These are phyloP conservation scores for Coptotermes formosanus DNA, from an alignment of 1,140 invertebrate species.

Conservation along the genomic window DNA sequence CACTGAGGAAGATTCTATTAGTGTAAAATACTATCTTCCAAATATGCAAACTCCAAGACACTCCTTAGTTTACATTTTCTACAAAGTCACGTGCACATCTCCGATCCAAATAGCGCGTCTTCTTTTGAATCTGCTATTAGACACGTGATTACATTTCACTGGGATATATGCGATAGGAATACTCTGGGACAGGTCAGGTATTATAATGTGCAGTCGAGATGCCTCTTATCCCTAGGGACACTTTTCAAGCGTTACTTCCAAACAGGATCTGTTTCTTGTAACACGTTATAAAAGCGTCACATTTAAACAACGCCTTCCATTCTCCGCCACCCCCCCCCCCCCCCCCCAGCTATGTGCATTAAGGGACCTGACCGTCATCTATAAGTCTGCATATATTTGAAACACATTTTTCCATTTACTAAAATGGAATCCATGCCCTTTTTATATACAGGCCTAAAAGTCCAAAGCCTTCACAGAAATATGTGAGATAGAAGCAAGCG, in stretches of 20 bases:
- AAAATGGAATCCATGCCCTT: neutral
- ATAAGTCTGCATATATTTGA: slow-evolving; percentile 4
- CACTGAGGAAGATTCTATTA: too few species aligned
- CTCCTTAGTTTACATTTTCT: too few species aligned
- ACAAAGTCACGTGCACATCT: too few species aligned
- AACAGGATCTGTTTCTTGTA: neutral
- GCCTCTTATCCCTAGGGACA: neutral
- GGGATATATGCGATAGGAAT: neutral
- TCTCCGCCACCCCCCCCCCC: too few species aligned
- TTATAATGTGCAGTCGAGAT: neutral
- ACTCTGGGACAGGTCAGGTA: neutral
- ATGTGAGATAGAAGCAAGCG: neutral
- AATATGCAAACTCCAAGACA: too few species aligned
- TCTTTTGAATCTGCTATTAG: too few species aligned
- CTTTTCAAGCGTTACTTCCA: neutral
- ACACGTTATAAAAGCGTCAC: neutral
- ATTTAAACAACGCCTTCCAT: neutral
- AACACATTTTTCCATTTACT: slow-evolving; percentile 19
- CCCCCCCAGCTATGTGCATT: neutral
- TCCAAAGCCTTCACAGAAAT: slow-evolving; percentile 13
- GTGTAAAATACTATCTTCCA: too few species aligned
- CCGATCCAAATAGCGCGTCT: too few species aligned
- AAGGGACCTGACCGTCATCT: neutral
- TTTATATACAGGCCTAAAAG: neutral
- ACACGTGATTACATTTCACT: neutral